Percentiles rank a stretch among this genome's conserved stretches.
Conservation (phyloP, 1,140 invertebrate species). For the Orchesella cincta region DNA sequence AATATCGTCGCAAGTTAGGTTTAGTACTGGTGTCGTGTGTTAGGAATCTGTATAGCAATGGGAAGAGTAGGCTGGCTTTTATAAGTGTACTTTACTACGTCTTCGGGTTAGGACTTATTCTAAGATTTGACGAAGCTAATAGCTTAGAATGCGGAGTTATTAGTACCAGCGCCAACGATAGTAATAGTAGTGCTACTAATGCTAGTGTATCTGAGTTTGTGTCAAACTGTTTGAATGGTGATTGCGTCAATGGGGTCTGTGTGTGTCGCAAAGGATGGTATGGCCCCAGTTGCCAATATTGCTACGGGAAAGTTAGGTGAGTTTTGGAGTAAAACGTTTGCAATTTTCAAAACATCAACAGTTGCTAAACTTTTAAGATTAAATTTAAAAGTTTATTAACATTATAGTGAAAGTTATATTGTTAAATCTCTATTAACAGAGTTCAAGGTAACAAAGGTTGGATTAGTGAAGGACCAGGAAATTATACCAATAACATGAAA, state of each 20-base stretch:
- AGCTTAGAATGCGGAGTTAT: conserved; percentile 9
- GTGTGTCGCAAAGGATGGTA: conserved; percentile 87
- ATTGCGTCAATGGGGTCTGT: conserved; percentile 80
- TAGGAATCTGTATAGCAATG: conserved; percentile 34
- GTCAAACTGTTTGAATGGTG: conserved; percentile 66
- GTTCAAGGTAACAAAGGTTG: conserved; percentile 68
- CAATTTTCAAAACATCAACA: background rate
- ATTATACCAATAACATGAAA: conserved; percentile 91
- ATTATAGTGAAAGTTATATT: conserved; percentile 68
- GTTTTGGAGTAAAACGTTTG: conserved; percentile 43
- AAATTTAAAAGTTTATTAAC: conserved; percentile 30
- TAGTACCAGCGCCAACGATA: background rate
- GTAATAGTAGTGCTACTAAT: background rate
- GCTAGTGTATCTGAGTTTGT: background rate
- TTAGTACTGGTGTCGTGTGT: conserved; percentile 4
- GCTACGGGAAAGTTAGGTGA: conserved; percentile 88
- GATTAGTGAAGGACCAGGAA: conserved; percentile 88
- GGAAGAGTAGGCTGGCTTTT: conserved; percentile 12
- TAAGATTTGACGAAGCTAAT: background rate
- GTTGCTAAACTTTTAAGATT: conserved; percentile 22
- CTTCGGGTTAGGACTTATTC: background rate
- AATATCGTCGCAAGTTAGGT: conserved; percentile 65
- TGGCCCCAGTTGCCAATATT: conserved; percentile 81
- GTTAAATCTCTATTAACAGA: too few species aligned
- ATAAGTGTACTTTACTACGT: conserved; percentile 23